These are phyloP conservation scores for Leucosticte australis DNA, from an alignment of 2,113 vertebrate genomes.

Conservation along the genomic window DNA sequence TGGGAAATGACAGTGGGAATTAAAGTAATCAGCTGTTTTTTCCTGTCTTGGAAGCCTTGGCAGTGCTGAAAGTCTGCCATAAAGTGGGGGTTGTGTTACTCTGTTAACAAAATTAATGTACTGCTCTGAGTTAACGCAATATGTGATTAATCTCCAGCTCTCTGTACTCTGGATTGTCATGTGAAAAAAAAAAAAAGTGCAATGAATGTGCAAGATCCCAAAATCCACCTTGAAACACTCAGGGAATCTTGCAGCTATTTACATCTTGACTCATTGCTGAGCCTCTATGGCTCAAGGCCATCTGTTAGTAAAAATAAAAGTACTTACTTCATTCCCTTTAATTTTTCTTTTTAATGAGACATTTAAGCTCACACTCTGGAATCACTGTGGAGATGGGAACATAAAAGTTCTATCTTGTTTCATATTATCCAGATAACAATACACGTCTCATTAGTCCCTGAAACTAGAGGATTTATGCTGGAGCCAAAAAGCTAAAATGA, in stretches of 20 bases:
- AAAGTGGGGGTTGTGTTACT: not conserved
- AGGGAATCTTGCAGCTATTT: not conserved
- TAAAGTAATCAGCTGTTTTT: not conserved
- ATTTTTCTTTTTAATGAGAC: not conserved
- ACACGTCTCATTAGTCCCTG: not conserved
- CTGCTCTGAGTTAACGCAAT: not conserved
- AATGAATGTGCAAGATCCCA: not conserved
- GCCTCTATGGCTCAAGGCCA: not conserved
- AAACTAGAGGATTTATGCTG: not conserved
- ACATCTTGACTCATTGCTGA: not conserved
- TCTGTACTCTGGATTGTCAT: not conserved
- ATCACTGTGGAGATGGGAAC: not conserved
- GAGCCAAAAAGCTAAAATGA: not conserved
- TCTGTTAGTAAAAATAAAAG: not conserved
- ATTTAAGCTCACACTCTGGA: not conserved
- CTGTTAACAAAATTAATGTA: not conserved
- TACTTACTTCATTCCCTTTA: not conserved
- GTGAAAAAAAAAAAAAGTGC: not conserved
- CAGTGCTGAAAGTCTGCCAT: not conserved
- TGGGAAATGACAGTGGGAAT: slow-evolving; percentile 1
- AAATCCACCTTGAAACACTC: not conserved
- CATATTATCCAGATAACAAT: not conserved
- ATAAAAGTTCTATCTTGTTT: not conserved
- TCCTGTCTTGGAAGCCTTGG: not conserved
- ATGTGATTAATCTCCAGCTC: not conserved